Conservation (phyloP, 2,113 vertebrate species). For the Phasianus colchicus region DNA sequence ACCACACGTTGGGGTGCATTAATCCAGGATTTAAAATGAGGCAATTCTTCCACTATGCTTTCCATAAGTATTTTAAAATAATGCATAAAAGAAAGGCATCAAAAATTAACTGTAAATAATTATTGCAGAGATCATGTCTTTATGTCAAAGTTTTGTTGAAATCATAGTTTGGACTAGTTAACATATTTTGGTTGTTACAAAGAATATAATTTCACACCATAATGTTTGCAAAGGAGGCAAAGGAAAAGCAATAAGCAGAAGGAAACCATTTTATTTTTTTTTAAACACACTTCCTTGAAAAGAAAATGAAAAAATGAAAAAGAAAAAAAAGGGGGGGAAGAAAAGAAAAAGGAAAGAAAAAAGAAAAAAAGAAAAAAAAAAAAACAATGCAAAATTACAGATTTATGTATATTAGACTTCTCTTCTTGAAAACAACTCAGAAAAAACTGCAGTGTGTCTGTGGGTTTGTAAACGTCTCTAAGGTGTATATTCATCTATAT, state of each 20-base stretch:
- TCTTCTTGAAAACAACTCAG: background rate
- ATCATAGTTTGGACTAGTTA: too few species aligned
- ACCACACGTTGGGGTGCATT: background rate
- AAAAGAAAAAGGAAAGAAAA: too few species aligned
- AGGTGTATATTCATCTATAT: background rate
- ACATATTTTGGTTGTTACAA: too few species aligned
- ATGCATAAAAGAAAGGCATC: too few species aligned
- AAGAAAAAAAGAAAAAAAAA: background rate
- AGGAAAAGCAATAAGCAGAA: too few species aligned
- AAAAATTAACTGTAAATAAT: too few species aligned
- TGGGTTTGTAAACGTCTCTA: background rate
- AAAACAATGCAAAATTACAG: background rate
- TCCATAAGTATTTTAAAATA: too few species aligned
- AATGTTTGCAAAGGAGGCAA: too few species aligned
- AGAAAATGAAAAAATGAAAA: background rate
- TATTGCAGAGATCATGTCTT: too few species aligned
- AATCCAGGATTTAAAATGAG: background rate
- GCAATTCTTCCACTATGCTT: background rate
- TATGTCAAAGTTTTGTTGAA: too few species aligned
- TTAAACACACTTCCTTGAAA: background rate
- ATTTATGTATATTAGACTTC: background rate
- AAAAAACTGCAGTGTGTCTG: fast-evolving
- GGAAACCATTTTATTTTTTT: too few species aligned
- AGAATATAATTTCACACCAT: too few species aligned
- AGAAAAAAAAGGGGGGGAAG: background rate